A percentile compares a stretch with the other conserved stretches of the same genome.
Evolutionary conservation across 2,797 vertebrate genomes (phyloP).

Genomic region (Erithacus rubecula): DNA sequence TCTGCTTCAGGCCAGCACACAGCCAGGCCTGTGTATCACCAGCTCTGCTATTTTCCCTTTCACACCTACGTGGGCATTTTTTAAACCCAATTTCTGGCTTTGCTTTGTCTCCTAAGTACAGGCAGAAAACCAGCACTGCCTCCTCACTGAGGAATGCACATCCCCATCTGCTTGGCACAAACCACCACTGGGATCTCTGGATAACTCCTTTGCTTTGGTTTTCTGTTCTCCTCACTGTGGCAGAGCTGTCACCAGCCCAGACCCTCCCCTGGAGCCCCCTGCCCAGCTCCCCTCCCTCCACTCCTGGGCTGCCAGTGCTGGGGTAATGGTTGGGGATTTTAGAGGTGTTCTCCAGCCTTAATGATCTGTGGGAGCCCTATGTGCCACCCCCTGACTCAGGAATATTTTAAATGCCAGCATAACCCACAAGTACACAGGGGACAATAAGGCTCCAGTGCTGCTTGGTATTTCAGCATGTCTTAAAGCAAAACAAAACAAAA

Average conservation of each 20-base stretch:
- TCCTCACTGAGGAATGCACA: neutral
- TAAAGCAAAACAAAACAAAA: neutral
- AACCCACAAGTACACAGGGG: neutral
- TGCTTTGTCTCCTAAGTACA: neutral
- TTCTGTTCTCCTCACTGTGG: neutral
- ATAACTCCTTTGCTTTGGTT: neutral
- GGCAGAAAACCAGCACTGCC: neutral
- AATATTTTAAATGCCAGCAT: neutral
- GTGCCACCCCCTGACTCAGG: neutral
- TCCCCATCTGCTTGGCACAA: constrained; percentile 4
- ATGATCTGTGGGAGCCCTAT: neutral
- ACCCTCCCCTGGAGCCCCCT: neutral
- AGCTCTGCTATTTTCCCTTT: constrained; percentile 16
- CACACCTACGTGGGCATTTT: neutral
- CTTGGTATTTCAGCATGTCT: neutral
- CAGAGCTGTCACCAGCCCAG: neutral
- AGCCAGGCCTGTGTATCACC: neutral
- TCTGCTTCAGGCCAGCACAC: neutral
- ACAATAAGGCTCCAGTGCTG: neutral
- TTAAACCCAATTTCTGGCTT: neutral
- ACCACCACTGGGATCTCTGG: neutral
- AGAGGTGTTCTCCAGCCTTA: neutral
- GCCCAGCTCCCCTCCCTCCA: neutral
- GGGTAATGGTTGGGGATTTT: neutral
- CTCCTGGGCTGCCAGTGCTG: neutral